Evolutionary conservation across 1,140 invertebrate genomes (phyloP).

Genomic region (Bombus pascuorum): DNA sequence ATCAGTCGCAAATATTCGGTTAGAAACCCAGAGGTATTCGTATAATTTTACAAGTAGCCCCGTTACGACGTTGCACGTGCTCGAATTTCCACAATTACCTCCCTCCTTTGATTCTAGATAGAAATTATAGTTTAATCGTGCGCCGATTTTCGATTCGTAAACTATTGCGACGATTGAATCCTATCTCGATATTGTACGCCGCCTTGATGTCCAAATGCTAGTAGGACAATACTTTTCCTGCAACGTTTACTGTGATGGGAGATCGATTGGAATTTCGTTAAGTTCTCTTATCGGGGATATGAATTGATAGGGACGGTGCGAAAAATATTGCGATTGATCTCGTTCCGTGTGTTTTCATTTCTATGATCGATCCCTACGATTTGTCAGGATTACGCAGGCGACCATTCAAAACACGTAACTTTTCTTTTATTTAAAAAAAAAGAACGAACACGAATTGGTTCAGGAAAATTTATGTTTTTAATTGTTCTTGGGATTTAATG

Average conservation of each 20-base stretch:
- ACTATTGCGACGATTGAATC: too few species aligned
- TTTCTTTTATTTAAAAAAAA: too few species aligned
- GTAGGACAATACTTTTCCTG: too few species aligned
- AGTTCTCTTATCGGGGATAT: background rate
- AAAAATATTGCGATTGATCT: too few species aligned
- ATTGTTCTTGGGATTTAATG: too few species aligned
- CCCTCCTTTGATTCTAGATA: background rate
- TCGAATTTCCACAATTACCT: constrained; percentile 22
- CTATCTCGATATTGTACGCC: too few species aligned
- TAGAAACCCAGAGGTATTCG: background rate
- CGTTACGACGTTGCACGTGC: background rate
- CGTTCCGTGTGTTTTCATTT: background rate
- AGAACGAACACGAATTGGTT: too few species aligned
- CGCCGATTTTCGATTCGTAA: background rate
- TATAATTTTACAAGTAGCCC: constrained; percentile 44
- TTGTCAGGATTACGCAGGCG: background rate
- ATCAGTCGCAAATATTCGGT: constrained; percentile 8
- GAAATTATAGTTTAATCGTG: background rate
- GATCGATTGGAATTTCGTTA: background rate
- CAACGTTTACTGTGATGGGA: too few species aligned
- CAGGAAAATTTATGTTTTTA: too few species aligned
- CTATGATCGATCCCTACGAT: background rate
- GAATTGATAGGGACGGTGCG: too few species aligned
- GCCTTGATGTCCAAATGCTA: too few species aligned
- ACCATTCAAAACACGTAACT: too few species aligned